Evolutionary conservation across 2,888 invertebrate species (phyloP).

Genomic region (Dyspetes luteomarginatus): DNA sequence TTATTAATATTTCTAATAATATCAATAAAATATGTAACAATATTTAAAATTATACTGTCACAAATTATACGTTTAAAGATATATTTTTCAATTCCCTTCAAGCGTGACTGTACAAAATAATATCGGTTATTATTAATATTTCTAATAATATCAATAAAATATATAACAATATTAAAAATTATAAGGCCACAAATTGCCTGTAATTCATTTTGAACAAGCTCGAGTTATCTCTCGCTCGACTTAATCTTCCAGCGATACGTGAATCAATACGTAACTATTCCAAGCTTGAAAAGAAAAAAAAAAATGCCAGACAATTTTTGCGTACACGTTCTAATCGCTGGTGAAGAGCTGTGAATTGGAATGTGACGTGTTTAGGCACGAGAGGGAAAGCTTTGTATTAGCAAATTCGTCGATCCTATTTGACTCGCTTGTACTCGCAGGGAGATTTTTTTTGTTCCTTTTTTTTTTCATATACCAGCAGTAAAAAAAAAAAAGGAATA

Average conservation of each 20-base stretch:
- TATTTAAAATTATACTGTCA: no score
- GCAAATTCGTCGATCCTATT: conserved; percentile 22
- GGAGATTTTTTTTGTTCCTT: background rate
- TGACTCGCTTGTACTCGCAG: background rate
- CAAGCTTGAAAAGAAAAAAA: conserved; percentile 1
- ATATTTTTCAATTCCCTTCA: no score
- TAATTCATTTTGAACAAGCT: conserved; percentile 2
- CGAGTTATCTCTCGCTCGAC: conserved; percentile 32
- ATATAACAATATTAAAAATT: background rate
- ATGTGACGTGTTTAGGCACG: conserved; percentile 2
- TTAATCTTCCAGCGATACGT: conserved; percentile 35
- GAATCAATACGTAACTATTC: conserved; percentile 40
- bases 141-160: background rate
- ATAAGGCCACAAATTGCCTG: no score
- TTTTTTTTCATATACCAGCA: background rate
- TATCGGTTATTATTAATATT: background rate
- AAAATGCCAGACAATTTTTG: conserved; percentile 49
- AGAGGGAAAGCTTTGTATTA: conserved; percentile 8
- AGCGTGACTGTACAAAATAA: no score
- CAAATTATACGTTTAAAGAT: no score
- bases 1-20: background rate
- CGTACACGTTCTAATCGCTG: conserved; percentile 48
- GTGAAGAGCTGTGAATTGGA: conserved; percentile 48
- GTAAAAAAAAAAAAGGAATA: background rate
- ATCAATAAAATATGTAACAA: background rate